Evolutionary conservation across 1,140 invertebrate species (phyloP).

Genomic region (Polyergus mexicanus): DNA sequence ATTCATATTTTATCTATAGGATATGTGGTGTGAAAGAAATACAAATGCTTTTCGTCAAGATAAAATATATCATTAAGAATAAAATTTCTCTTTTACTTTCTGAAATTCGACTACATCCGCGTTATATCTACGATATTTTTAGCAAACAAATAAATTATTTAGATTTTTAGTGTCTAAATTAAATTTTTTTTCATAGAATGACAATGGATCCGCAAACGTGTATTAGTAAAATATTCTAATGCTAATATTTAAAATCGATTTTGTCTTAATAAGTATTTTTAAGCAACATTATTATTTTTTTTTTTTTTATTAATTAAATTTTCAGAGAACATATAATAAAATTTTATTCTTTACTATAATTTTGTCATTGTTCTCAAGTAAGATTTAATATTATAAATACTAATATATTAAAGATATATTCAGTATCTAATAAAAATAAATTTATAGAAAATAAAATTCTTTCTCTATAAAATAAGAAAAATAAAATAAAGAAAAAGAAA

Average conservation of each 20-base stretch:
- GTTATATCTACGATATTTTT: constrained; percentile 10
- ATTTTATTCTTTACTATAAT: not conserved
- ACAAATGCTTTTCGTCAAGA: constrained; percentile 1
- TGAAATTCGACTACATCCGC: too few relatives aligned
- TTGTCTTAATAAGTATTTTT: not conserved
- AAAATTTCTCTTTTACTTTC: not conserved
- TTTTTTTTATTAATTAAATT: not conserved
- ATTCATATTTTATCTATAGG: not conserved
- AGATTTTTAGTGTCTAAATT: not conserved
- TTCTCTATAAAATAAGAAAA: too few relatives aligned
- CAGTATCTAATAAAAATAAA: not conserved
- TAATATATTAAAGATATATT: not conserved
- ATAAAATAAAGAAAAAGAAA: too few relatives aligned
- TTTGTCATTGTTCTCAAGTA: not conserved
- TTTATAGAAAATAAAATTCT: not conserved
- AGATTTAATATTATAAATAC: not conserved
- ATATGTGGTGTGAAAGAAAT: not conserved
- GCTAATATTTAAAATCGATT: not conserved
- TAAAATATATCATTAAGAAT: constrained; percentile 2
- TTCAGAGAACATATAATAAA: not conserved
- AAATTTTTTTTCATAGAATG: not conserved
- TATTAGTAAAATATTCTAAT: not conserved
- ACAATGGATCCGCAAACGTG: not conserved
- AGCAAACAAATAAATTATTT: not conserved
- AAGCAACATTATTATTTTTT: not conserved